Evolutionary conservation across 2,888 invertebrate genomes (phyloP), one percentile per base, ranked within the genome.

Genomic region (Sphecodes monilicornis): DNA sequence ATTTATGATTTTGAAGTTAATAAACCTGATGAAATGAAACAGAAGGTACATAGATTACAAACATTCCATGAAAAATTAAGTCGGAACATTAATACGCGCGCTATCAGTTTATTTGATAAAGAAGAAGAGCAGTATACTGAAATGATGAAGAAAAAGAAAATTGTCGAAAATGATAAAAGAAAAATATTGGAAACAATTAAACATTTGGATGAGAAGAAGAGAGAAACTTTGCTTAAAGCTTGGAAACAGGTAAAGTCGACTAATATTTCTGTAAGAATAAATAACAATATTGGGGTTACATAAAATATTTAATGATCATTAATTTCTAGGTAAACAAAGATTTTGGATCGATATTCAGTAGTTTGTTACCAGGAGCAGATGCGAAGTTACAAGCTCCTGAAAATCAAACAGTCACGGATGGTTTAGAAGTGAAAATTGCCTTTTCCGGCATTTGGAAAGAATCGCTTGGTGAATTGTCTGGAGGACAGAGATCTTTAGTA

Each of bases 401-500:
- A n/a, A 97, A 97, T 3, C 96, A 96, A 91, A 95, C 96, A 16
- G 97, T 98, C 81, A 95, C 98, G 3, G 97, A 98, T 78, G 99
- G 99, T 0, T 95, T 99, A 0, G 98, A 99, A 96, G 96, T 97
- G 22, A 97, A 97, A 94, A 98, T 99, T 10, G 98, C 98, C 1
- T 98, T 99, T 95, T 98, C 98, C 93, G 97, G 97, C 85, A 96
- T 98, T 3, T 99, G 99, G 99, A 99, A 99, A 95, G 99, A 99
- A 87, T 98, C 98, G 4, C 96, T 99, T 80, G 97, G 97, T 82
- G 99, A 99, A 95, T 96, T 99, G 90, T 99, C 99, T 85, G 99
- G 99, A 84, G 99, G 99, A 0, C 99, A 99, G 95, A 96, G 98
- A 90, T 99, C 99, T 13, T 96, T 99, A 84, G 99, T 99, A 69